A percentile compares a stretch with the other conserved stretches of the same genome.
These are phyloP conservation scores for Perizoma flavofasciatum DNA, from an alignment of 2,888 invertebrate species.

Conservation along the genomic window DNA sequence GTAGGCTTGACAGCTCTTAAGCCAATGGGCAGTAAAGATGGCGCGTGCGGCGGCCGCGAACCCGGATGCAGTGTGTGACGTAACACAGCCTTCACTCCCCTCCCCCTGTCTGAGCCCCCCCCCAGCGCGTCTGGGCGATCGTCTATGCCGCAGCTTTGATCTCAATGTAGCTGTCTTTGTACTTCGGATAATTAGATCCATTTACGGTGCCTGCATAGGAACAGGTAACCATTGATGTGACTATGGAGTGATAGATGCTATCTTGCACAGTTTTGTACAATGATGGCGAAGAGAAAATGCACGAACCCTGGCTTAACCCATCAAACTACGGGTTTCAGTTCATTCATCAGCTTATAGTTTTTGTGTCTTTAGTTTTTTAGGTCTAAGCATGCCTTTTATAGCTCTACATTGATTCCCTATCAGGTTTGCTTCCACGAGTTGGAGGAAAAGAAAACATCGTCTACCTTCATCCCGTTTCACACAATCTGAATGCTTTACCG, in stretches of 20 bases:
- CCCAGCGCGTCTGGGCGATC: constrained; percentile 68
- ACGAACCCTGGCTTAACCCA: not conserved
- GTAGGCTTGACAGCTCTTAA: not conserved
- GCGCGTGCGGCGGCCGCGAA: constrained; percentile 79
- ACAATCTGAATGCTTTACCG: constrained; percentile 32
- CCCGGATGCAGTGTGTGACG: constrained; percentile 79
- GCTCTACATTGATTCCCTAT: too few relatives aligned
- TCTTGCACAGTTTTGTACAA: constrained; percentile 12
- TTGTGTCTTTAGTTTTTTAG: too few relatives aligned
- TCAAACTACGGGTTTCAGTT: not conserved
- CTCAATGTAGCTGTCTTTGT: constrained; percentile 45
- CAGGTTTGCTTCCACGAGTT: too few relatives aligned
- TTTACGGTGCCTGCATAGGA: constrained; percentile 31
- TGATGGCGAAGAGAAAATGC: not conserved
- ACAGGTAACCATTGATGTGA: constrained; percentile 28
- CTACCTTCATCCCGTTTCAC: not conserved
- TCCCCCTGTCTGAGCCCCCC: constrained; percentile 37
- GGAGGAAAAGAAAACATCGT: constrained; percentile 1
- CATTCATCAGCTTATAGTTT: too few relatives aligned
- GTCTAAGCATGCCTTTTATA: too few relatives aligned
- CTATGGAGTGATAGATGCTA: constrained; percentile 29
- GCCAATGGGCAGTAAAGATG: constrained; percentile 35
- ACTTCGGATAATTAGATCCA: constrained; percentile 35
- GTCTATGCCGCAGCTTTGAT: constrained; percentile 68
- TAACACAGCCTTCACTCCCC: constrained; percentile 70